These are phyloP conservation scores for Ladona fulva DNA, from an alignment of 1,140 invertebrate species.

Conservation along the genomic window DNA sequence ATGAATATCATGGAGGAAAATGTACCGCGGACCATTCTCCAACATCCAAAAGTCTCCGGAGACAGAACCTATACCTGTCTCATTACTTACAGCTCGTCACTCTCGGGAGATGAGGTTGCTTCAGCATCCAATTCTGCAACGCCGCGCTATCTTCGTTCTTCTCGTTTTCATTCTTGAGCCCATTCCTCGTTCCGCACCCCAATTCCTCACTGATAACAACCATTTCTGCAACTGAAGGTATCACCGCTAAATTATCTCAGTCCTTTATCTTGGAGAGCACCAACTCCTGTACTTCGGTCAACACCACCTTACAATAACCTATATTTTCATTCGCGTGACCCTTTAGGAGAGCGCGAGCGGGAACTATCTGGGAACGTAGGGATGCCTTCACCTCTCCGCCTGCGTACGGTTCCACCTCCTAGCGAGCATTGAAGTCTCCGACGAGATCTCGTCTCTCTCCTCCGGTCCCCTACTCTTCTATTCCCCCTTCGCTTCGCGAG, in stretches of 20 bases:
- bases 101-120: not conserved
- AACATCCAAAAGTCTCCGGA: too few relatives aligned
- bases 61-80: too few relatives aligned
- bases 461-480: not conserved
- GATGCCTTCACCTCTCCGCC: not conserved
- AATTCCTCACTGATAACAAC: not conserved
- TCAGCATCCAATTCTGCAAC: not conserved
- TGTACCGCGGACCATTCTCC: too few relatives aligned
- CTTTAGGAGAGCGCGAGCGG: too few relatives aligned
- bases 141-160: not conserved
- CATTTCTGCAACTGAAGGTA: not conserved
- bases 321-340: too few relatives aligned
- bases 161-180: not conserved
- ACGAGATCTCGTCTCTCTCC: not conserved
- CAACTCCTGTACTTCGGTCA: too few relatives aligned
- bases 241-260: too few relatives aligned
- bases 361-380: too few relatives aligned
- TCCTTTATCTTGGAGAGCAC: too few relatives aligned
- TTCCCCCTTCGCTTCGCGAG: not conserved
- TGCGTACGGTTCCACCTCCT: not conserved
- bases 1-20: too few relatives aligned
- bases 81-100: not conserved
- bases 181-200: not conserved
- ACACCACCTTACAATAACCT: too few relatives aligned
- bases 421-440: constrained; percentile 2